A percentile compares a stretch with the other conserved stretches of the same genome.
phyloP scores from a whole-genome alignment of 2,797 vertebrate species.

The Xiphophorus birchmanni region DNA sequence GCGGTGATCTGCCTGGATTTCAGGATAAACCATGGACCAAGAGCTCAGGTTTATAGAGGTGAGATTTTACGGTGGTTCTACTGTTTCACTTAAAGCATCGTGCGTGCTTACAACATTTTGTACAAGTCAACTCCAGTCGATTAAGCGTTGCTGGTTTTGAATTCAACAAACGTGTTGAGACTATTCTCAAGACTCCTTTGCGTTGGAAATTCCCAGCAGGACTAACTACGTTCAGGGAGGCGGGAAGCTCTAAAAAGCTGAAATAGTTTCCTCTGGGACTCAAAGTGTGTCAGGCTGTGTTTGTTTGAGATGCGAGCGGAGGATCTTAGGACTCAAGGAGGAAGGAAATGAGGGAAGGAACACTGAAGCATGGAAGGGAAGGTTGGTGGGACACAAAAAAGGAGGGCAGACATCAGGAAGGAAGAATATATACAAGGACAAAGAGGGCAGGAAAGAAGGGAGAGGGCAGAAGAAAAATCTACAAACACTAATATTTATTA shows the following conservation, averaged over 20 bases:
- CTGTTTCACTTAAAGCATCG: background rate
- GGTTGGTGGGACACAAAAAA: background rate
- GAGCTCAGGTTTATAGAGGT: conserved; percentile 71
- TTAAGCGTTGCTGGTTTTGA: background rate
- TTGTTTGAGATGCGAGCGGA: conserved; percentile 6
- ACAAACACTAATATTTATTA: no score
- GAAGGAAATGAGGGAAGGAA: background rate
- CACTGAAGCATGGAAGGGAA: background rate
- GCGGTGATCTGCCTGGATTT: conserved; percentile 8
- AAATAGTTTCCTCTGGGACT: conserved; percentile 36
- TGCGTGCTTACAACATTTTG: background rate
- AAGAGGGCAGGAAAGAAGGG: background rate
- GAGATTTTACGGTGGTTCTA: conserved; percentile 37
- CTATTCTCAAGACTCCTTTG: conserved; percentile 2
- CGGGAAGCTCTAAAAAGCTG: conserved; percentile 40
- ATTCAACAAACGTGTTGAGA: background rate
- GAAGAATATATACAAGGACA: background rate
- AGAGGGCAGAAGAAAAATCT: background rate
- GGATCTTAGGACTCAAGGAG: background rate
- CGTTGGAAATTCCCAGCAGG: conserved; percentile 31
- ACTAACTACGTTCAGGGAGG: conserved; percentile 26
- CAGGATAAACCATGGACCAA: conserved; percentile 59
- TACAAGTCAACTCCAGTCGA: background rate
- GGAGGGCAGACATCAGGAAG: background rate
- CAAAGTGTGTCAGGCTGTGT: conserved; percentile 53